Percentiles rank a stretch among this genome's conserved stretches.
Conservation (phyloP, 64 coral and sea anemone species). For the Exaiptasia diaphana region DNA sequence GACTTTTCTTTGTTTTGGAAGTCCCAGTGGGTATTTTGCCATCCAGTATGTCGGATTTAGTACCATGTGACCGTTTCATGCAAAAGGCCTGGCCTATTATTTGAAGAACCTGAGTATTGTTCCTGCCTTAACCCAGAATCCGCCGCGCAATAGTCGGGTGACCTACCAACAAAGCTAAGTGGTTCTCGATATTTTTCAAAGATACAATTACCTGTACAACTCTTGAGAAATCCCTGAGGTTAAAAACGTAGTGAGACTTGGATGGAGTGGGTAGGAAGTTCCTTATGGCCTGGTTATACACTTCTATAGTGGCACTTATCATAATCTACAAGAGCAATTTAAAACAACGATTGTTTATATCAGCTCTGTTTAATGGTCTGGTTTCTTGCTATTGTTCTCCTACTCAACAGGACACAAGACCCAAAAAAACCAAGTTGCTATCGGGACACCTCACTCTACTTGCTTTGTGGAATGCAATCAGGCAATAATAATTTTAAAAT, state of each 20-base stretch:
- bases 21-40: no score
- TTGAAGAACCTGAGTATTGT: neutral
- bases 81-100: neutral
- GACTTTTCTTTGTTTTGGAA: no score
- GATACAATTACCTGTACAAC: constrained; percentile 72
- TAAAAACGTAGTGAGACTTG: constrained; percentile 99
- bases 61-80: neutral
- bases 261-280: constrained; percentile 88
- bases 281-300: constrained; percentile 79
- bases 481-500: no score
- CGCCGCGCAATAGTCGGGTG: neutral
- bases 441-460: no score
- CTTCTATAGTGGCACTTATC: constrained; percentile 80
- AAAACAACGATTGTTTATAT: neutral
- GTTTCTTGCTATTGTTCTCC: neutral
- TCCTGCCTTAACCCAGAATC: neutral
- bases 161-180: no score
- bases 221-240: constrained; percentile 88
- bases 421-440: no score
- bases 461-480: no score
- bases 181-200: no score
- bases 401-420: neutral
- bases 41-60: no score
- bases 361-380: neutral
- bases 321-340: constrained; percentile 74